phyloP scores from a whole-genome alignment of 2,113 vertebrate genomes.

The Salvelinus fontinalis region DNA sequence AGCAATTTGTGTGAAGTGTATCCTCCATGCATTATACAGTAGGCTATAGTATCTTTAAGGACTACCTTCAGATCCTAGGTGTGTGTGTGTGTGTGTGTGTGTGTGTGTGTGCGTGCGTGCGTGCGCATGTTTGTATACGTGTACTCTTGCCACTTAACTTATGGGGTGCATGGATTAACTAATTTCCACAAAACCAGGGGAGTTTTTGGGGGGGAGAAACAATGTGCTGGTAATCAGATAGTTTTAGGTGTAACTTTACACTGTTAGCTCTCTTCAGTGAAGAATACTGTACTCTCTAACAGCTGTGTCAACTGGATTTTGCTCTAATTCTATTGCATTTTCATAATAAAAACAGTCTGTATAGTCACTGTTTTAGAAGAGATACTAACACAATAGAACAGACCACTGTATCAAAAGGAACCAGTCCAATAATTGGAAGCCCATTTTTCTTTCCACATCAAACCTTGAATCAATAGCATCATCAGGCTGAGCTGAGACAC shows the following conservation, averaged over 20 bases:
- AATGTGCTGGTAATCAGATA: too few species aligned
- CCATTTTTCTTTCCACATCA: background rate
- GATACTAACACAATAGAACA: background rate
- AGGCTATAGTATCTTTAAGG: too few species aligned
- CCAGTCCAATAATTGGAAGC: background rate
- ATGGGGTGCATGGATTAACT: too few species aligned
- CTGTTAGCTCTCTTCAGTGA: too few species aligned
- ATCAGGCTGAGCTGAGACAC: conserved; percentile 9
- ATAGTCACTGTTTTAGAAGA: background rate
- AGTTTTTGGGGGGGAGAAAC: background rate
- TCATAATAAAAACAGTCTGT: background rate
- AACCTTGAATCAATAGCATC: conserved; percentile 19
- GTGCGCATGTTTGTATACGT: background rate
- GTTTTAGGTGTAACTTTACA: too few species aligned
- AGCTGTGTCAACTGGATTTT: background rate
- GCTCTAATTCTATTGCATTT: too few species aligned
- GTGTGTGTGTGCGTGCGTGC: background rate
- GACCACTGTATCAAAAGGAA: background rate
- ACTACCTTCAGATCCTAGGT: too few species aligned
- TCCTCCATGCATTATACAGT: too few species aligned
- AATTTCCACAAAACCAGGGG: too few species aligned
- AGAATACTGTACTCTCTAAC: too few species aligned
- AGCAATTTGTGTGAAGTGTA: background rate
- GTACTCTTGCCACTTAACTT: too few species aligned
- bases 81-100: background rate